phyloP scores from a whole-genome alignment of 1,140 invertebrate genomes.

The Drosophila bipectinata region DNA sequence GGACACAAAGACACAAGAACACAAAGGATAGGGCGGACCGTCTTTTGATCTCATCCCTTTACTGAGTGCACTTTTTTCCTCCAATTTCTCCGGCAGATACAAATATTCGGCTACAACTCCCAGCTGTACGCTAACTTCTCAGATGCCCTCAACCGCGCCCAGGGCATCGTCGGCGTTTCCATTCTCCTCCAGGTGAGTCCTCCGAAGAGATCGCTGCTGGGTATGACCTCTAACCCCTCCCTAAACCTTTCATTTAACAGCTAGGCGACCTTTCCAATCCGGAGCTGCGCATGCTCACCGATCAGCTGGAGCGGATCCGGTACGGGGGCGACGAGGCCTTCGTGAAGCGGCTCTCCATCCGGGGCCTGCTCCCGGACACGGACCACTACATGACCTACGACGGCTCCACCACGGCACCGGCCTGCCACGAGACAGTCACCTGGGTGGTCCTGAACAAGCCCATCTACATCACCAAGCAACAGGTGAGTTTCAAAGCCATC shows the following conservation, averaged over 20 bases:
- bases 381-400: conserved; percentile 99
- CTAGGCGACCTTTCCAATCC: conserved; percentile 93
- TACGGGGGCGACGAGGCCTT: conserved; percentile 93
- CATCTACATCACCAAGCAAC: conserved; percentile 97
- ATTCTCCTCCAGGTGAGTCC: conserved; percentile 91
- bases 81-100: conserved; percentile 89
- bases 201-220: neutral
- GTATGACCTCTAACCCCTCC: neutral
- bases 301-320: conserved; percentile 93
- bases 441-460: conserved; percentile 98
- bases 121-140: conserved; percentile 96
- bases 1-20: neutral
- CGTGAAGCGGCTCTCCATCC: conserved; percentile 92
- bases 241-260: conserved; percentile 83
- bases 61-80: conserved; percentile 33
- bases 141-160: conserved; percentile 93
- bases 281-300: conserved; percentile 93
- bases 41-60: neutral
- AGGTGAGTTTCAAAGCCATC: conserved; percentile 86
- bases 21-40: neutral
- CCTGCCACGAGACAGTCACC: conserved; percentile 96
- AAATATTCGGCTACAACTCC: conserved; percentile 97
- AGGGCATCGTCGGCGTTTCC: conserved; percentile 95
- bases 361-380: conserved; percentile 94
- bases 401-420: conserved; percentile 96